Evolutionary conservation across 1,140 invertebrate species (phyloP).

Genomic region (Medauroidea extradentata): DNA sequence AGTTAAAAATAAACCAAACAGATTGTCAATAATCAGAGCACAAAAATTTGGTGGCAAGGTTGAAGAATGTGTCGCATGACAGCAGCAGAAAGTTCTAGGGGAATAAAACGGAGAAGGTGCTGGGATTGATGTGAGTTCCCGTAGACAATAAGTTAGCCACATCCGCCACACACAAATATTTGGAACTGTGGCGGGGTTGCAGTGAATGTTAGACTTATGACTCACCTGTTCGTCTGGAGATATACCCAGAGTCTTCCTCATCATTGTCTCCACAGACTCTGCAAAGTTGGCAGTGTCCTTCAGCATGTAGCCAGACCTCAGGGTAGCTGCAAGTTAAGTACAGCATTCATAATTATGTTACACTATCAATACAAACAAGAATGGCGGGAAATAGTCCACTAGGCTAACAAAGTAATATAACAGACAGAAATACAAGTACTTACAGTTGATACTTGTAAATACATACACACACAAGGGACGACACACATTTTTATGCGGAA

Average conservation of each 20-base stretch:
- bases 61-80: background rate
- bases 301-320: constrained; percentile 87
- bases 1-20: too few relatives aligned
- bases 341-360: too few relatives aligned
- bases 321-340: constrained; percentile 73
- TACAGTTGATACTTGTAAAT: too few relatives aligned
- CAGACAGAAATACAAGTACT: too few relatives aligned
- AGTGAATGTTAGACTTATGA: background rate
- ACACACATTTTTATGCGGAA: too few relatives aligned
- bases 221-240: constrained; percentile 66
- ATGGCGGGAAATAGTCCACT: too few relatives aligned
- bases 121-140: background rate
- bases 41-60: background rate
- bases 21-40: background rate
- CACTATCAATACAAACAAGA: too few relatives aligned
- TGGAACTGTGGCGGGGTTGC: too few relatives aligned
- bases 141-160: background rate
- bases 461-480: too few relatives aligned
- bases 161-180: background rate
- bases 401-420: too few relatives aligned
- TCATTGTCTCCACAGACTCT: constrained; percentile 78
- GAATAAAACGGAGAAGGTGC: background rate
- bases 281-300: constrained; percentile 84
- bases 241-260: constrained; percentile 78
- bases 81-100: background rate